Base-by-base conservation (phyloP, 2,113 vertebrate species). In the Halcyon malimbica region DNA sequence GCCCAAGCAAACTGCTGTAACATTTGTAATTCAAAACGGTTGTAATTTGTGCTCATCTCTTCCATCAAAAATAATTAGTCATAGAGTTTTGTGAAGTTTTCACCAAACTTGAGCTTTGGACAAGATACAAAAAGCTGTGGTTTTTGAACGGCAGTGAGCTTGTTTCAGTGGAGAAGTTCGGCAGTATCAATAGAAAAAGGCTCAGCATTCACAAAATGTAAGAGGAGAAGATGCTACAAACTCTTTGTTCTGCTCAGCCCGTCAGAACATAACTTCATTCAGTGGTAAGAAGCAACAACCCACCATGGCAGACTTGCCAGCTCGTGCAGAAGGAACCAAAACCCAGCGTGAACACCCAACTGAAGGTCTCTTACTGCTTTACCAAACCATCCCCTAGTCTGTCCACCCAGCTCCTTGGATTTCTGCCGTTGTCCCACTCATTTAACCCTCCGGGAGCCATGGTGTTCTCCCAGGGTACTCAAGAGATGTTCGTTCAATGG, bases 21-120 rank as follows among this genome's bases (percentile, higher is more conserved):
- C 25, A 81, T 94, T 96, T 92, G 73, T 75, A 90, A 86, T 89
- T 73, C 60, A 89, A 95, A 92, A 24, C 6, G 2, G 39, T 53
- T 87, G 68, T 37, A 89, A 51, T 67, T 76, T 73, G 24, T 78
- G 57, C 69, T 96, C 42, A 25, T 83, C 63, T 85, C 50, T 90
- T 93, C 76, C 69, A 78, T 89, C 76, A 94, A 83, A 95, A 93
- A 92, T 71, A 95, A 94, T 96, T 92, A 95, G 64, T 89, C 74
- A 81, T 48, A 64, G 5, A 70, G 24, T 78, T 94, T 88, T 89
- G 25, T 89, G 80, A 94, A 83, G 33, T 90, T 90, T 91, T 67
- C 60, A 83, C 31, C 50, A 91, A 80, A 94, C 42, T 2, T 90
- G 18, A 44, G 42, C 11, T 75, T 90, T 83, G 68, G 51, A 79